These are phyloP conservation scores for Ormyrus rosae DNA, from an alignment of 2,888 invertebrate species.

Conservation along the genomic window DNA sequence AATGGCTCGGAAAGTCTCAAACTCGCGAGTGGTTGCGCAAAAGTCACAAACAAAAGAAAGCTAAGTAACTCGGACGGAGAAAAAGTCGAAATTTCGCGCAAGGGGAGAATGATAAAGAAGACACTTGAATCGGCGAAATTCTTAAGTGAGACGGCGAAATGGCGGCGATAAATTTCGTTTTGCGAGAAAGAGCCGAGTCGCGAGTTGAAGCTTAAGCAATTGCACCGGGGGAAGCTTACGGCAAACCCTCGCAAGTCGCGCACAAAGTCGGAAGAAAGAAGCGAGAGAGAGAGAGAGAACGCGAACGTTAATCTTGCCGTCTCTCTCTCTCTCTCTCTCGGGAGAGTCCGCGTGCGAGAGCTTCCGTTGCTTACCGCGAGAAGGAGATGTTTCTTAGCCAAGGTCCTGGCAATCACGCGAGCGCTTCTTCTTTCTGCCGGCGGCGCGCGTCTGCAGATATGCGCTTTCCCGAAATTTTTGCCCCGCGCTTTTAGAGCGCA, in stretches of 20 bases:
- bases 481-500: too few relatives aligned
- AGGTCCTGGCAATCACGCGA: constrained; percentile 43
- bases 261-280: background rate
- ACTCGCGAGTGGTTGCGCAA: too few relatives aligned
- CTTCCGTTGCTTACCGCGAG: constrained; percentile 39
- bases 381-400: constrained; percentile 27
- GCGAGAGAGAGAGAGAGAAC: constrained; percentile 8
- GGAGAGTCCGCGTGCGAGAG: background rate
- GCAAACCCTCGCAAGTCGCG: constrained; percentile 22
- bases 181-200: constrained; percentile 18
- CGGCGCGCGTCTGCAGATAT: too few relatives aligned
- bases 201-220: constrained; percentile 36
- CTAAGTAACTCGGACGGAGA: background rate
- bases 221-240: constrained; percentile 28
- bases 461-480: too few relatives aligned
- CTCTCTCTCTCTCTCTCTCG: constrained; percentile 29
- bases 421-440: constrained; percentile 12
- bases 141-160: constrained; percentile 31
- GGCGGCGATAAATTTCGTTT: constrained; percentile 48
- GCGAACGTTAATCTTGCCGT: constrained; percentile 47
- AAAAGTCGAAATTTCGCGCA: background rate
- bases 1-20: too few relatives aligned
- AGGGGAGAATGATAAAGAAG: constrained; percentile 34
- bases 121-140: constrained; percentile 24
- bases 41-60: background rate